These are phyloP conservation scores for Chondrosia reniformis DNA, from an alignment of 37 sponge, comb jelly and placozoan species.

Conservation along the genomic window DNA sequence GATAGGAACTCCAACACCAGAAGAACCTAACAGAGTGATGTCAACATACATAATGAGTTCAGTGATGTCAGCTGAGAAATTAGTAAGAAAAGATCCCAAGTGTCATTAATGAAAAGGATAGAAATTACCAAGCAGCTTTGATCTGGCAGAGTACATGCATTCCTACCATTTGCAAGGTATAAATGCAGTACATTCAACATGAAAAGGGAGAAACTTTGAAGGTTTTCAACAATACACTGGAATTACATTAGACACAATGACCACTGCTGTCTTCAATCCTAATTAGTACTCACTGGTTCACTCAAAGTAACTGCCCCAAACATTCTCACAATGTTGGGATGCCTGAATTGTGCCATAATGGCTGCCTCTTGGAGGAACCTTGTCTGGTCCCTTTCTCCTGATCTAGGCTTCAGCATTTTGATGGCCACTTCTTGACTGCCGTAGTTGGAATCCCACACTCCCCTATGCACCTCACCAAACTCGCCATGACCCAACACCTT, in stretches of 20 bases:
- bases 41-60: too few species aligned
- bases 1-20: not conserved
- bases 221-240: too few species aligned
- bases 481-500: slow-evolving; percentile 34
- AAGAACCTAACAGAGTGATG: not conserved
- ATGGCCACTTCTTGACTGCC: slow-evolving; percentile 31
- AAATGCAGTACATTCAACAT: too few species aligned
- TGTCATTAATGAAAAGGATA: too few species aligned
- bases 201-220: too few species aligned
- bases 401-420: slow-evolving; percentile 5
- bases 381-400: not conserved
- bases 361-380: slow-evolving; percentile 34
- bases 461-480: slow-evolving; percentile 34
- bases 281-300: slow-evolving; percentile 24
- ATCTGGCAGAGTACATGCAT: too few species aligned
- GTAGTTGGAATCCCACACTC: slow-evolving; percentile 20
- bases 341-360: slow-evolving; percentile 32
- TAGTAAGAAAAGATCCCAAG: too few species aligned
- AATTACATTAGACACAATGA: too few species aligned
- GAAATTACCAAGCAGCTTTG: too few species aligned
- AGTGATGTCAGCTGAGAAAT: too few species aligned
- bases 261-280: too few species aligned
- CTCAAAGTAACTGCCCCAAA: slow-evolving; percentile 24
- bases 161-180: too few species aligned
- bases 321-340: slow-evolving; percentile 29